A percentile compares a stretch with the other conserved stretches of the same genome.
Evolutionary conservation across 2,797 vertebrate genomes (phyloP).

Genomic region (Clarias platycephalus): DNA sequence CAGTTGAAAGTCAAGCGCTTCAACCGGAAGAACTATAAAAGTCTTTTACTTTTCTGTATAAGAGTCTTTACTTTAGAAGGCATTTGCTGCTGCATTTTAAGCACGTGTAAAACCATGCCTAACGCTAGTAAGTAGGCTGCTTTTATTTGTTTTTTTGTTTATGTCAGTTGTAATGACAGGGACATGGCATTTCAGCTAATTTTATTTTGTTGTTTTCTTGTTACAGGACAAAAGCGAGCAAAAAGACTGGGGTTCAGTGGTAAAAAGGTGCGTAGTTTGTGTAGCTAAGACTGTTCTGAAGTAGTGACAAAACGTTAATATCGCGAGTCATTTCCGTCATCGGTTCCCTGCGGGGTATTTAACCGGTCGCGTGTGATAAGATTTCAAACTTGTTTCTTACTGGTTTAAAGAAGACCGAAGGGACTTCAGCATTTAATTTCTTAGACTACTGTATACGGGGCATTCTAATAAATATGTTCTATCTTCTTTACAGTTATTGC

Average conservation of each 20-base stretch:
- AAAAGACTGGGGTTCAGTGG: slow-evolving; percentile 70
- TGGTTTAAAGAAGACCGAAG: too few relatives aligned
- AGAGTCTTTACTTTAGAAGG: neutral
- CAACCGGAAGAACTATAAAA: slow-evolving; percentile 10
- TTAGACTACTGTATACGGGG: too few relatives aligned
- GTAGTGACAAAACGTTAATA: too few relatives aligned
- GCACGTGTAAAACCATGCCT: slow-evolving; percentile 72
- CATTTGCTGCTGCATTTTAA: neutral
- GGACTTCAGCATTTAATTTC: too few relatives aligned
- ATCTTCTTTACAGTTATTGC: too few relatives aligned
- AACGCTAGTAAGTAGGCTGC: slow-evolving; percentile 72
- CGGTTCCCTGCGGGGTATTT: too few relatives aligned
- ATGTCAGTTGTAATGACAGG: neutral
- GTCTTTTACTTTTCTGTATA: neutral
- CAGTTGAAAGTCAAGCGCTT: neutral
- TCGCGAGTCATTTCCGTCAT: too few relatives aligned
- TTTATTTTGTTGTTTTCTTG: neutral
- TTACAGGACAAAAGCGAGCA: slow-evolving; percentile 76
- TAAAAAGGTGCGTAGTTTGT: slow-evolving; percentile 68
- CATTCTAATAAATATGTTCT: too few relatives aligned
- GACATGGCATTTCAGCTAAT: neutral
- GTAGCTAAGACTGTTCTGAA: neutral
- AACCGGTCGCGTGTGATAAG: too few relatives aligned
- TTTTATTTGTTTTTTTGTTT: neutral
- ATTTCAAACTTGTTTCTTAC: too few relatives aligned